Evolutionary conservation across 35 echinoderm and acorn worm genomes (phyloP).

Genomic region (Hemicentrotus pulcherrimus): DNA sequence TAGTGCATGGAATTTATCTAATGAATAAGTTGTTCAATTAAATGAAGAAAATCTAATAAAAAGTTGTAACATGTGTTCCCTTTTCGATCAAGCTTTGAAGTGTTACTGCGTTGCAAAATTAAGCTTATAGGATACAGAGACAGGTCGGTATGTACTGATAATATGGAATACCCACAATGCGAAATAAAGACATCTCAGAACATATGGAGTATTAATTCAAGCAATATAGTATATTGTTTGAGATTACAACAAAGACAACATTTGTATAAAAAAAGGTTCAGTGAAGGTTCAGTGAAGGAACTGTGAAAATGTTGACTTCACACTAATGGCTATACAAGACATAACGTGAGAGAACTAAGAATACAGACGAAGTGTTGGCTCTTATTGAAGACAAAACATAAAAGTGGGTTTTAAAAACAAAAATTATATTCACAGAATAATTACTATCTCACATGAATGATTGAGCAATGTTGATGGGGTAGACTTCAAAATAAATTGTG

Average conservation of each 20-base stretch:
- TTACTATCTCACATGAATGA: background rate
- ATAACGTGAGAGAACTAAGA: background rate
- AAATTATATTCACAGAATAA: background rate
- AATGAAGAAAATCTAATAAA: background rate
- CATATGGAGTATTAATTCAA: background rate
- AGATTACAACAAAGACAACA: constrained; percentile 40
- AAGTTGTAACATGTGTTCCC: background rate
- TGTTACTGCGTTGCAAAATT: no score
- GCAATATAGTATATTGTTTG: constrained; percentile 38
- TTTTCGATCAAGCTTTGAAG: no score
- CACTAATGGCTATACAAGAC: constrained; percentile 2
- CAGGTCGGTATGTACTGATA: no score
- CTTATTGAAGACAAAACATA: background rate
- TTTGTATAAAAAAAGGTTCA: constrained; percentile 25
- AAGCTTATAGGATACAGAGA: no score
- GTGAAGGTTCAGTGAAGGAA: constrained; percentile 4
- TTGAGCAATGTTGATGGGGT: background rate
- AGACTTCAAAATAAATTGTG: background rate
- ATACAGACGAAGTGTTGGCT: background rate
- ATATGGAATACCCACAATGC: background rate
- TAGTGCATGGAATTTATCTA: background rate
- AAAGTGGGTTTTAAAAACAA: background rate
- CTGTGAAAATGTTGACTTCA: constrained; percentile 7
- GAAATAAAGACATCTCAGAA: background rate
- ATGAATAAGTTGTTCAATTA: background rate